Base-by-base conservation (phyloP, 1,140 invertebrate species). In the Anadara kagoshimensis region DNA sequence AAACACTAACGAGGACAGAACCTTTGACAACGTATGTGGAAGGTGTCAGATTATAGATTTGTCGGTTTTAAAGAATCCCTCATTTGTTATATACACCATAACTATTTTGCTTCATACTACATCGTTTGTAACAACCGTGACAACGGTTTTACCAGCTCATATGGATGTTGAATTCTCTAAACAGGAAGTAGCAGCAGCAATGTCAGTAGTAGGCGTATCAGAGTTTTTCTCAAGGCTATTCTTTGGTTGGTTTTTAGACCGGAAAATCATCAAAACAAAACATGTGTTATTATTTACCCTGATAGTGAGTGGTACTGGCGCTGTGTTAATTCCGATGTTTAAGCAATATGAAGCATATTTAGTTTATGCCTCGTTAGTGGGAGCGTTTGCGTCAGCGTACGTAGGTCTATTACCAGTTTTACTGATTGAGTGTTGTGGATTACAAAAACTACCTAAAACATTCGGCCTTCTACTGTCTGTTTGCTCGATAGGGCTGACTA, bases 191-290 rank as follows among this genome's bases (percentile, higher is more conserved):
- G 29, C 29, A 36, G 7, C 7, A 36, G 29, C 29, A 36, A 36
- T 64, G 44, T 64, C 44, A 5, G 11, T 64, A 24, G 51, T 45
- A 26, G 62, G 62, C 2, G 62, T 24, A 11, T 64, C 26, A 14
- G 64, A 67, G 43, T 36, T 67, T 41, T 56, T 67, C 22, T 29
- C 64, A 8, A 49, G 64, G 5, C n/a, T 67, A n/a, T 51, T 14
- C 16, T 20, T 67, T 51, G 64, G 64, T n/a, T 67, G 64, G 64
- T 67, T 67, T 56, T 26, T 53, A 22, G 64, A 67, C 44, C 12
- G 41, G 53, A 67, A 43, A 44, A 43, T 67, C 7, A 10, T 67
- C 36, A 36, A 49, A 7, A 26, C 64, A 5, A 54, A 24, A 1
- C 5, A 20, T 20, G 20, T 67, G 10, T 67, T 44, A 29, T 26